These are phyloP conservation scores for Eira barbara DNA, from an alignment of 2,113 vertebrate species.

Conservation along the genomic window DNA sequence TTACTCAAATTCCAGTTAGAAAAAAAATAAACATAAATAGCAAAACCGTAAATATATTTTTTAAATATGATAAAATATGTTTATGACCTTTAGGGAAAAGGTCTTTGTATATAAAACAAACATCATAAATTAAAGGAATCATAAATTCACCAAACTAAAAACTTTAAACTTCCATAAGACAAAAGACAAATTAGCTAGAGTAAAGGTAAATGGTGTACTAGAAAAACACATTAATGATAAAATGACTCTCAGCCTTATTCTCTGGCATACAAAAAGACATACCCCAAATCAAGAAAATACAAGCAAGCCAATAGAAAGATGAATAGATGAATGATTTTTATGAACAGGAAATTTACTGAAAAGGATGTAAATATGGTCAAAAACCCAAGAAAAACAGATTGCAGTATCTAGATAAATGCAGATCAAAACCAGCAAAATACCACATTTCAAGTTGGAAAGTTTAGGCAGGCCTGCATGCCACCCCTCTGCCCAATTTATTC, in stretches of 20 bases:
- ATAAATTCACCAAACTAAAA: background rate
- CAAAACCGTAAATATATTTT: background rate
- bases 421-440: background rate
- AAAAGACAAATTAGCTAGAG: background rate
- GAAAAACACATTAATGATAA: background rate
- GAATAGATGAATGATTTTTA: background rate
- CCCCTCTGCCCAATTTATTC: background rate
- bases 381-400: background rate
- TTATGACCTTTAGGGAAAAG: background rate
- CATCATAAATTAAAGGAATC: background rate
- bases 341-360: background rate
- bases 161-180: background rate
- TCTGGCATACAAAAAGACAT: background rate
- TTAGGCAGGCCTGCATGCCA: background rate
- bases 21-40: background rate
- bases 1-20: background rate
- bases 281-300: background rate
- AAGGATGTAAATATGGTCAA: background rate
- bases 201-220: background rate
- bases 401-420: background rate
- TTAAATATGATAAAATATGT: background rate
- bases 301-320: background rate
- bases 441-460: background rate
- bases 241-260: background rate
- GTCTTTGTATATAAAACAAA: background rate